Evolutionary conservation across 2,888 invertebrate species (phyloP).

Genomic region (Thecocarcelia acutangulata): DNA sequence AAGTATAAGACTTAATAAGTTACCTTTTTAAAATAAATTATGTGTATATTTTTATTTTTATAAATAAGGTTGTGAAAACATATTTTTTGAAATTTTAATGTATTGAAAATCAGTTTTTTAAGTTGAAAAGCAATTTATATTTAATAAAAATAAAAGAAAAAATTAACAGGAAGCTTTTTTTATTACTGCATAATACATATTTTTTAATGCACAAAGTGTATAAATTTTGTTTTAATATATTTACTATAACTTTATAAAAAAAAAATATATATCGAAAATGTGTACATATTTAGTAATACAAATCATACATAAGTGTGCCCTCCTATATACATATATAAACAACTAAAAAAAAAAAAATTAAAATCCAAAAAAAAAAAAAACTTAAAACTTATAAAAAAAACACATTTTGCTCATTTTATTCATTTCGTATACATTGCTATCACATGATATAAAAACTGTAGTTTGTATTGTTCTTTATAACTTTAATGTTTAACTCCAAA

Average conservation of each 20-base stretch:
- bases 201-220: conserved; percentile 36
- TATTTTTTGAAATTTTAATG: conserved; percentile 47
- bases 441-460: conserved; percentile 35
- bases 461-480: conserved; percentile 53
- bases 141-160: conserved; percentile 21
- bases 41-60: conserved; percentile 40
- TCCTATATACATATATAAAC: conserved; percentile 44
- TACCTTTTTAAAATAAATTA: conserved; percentile 48
- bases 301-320: conserved; percentile 63
- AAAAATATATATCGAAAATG: conserved; percentile 16
- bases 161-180: conserved; percentile 25
- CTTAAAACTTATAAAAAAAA: conserved; percentile 26
- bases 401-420: conserved; percentile 59
- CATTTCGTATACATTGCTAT: conserved; percentile 23
- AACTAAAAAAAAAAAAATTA: conserved; percentile 10
- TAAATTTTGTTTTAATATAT: conserved; percentile 5
- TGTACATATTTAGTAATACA: conserved; percentile 39
- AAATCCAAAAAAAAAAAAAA: conserved; percentile 12
- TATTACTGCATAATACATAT: conserved; percentile 1
- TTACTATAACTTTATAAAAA: too few species aligned
- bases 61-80: conserved; percentile 66
- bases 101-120: conserved; percentile 42
- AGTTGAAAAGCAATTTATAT: conserved; percentile 31
- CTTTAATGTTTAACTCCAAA: conserved; percentile 44
- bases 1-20: conserved; percentile 55